phyloP scores from a whole-genome alignment of 2,113 vertebrate species.

The Camelus dromedarius region DNA sequence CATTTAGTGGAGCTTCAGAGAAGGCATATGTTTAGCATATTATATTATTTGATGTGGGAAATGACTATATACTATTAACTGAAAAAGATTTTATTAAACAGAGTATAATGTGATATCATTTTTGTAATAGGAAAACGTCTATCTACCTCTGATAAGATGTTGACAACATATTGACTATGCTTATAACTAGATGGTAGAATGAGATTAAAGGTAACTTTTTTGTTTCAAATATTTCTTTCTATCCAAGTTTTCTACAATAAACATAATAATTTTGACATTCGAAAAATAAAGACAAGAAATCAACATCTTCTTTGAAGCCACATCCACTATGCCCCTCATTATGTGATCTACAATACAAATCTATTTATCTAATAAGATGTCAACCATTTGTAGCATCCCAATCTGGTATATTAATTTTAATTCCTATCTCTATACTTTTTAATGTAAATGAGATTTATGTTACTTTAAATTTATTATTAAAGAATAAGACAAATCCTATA shows the following conservation, averaged over 20 bases:
- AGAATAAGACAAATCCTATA: not conserved
- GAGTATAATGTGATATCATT: not conserved
- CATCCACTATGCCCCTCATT: not conserved
- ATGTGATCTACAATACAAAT: not conserved
- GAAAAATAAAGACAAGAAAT: not conserved
- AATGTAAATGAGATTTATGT: not conserved
- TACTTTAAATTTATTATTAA: constrained; percentile 3
- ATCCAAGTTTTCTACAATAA: not conserved
- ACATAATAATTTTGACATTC: not conserved
- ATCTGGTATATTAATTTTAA: not conserved
- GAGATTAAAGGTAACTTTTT: not conserved
- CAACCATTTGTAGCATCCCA: not conserved
- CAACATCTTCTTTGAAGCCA: not conserved
- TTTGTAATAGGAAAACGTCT: not conserved
- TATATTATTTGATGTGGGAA: not conserved
- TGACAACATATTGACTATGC: not conserved
- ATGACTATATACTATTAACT: not conserved
- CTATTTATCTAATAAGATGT: not conserved
- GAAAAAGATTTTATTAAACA: not conserved
- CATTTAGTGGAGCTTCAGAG: not conserved
- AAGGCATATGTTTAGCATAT: not conserved
- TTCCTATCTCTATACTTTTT: not conserved
- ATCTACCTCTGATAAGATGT: not conserved
- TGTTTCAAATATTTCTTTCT: not conserved
- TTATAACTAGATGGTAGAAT: not conserved